Conservation (phyloP, 2,888 invertebrate genomes). For the Acronicta alni region DNA sequence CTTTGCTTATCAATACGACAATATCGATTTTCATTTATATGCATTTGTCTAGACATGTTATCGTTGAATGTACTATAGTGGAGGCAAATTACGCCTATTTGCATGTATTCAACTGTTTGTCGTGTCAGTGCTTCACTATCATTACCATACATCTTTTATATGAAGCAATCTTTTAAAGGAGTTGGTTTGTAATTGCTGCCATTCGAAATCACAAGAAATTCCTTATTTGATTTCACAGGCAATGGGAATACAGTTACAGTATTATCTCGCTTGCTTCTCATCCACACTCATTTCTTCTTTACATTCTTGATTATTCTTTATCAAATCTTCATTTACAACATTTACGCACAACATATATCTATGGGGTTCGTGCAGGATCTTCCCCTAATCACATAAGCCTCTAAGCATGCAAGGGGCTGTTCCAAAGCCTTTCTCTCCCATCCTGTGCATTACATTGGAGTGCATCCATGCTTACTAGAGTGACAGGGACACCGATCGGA, state of each 20-base stretch:
- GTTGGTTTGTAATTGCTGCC: slow-evolving; percentile 6
- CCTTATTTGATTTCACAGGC: slow-evolving; percentile 15
- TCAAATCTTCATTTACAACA: slow-evolving; percentile 57
- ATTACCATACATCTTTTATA: slow-evolving; percentile 24
- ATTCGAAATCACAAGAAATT: slow-evolving; percentile 12
- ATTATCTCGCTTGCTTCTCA: slow-evolving; percentile 38
- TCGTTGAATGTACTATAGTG: slow-evolving; percentile 21
- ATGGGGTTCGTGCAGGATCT: slow-evolving; percentile 82
- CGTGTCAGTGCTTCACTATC: neutral
- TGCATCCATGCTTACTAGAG: slow-evolving; percentile 86
- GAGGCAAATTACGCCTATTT: slow-evolving; percentile 21
- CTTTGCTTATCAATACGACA: slow-evolving; percentile 12
- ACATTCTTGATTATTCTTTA: slow-evolving; percentile 46
- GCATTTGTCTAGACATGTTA: slow-evolving; percentile 29
- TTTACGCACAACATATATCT: slow-evolving; percentile 76
- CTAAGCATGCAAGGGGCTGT: slow-evolving; percentile 88
- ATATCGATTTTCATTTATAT: slow-evolving; percentile 26
- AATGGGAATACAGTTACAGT: slow-evolving; percentile 23
- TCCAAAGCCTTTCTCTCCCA: slow-evolving; percentile 79
- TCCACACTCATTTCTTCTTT: slow-evolving; percentile 46
- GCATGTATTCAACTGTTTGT: slow-evolving; percentile 7
- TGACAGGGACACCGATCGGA: slow-evolving; percentile 82
- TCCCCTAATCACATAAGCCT: slow-evolving; percentile 84
- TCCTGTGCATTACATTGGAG: slow-evolving; percentile 72
- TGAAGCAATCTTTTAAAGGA: slow-evolving; percentile 16